phyloP scores from a whole-genome alignment of 2,797 vertebrate genomes.

The Oryzias dopingdopingensis region DNA sequence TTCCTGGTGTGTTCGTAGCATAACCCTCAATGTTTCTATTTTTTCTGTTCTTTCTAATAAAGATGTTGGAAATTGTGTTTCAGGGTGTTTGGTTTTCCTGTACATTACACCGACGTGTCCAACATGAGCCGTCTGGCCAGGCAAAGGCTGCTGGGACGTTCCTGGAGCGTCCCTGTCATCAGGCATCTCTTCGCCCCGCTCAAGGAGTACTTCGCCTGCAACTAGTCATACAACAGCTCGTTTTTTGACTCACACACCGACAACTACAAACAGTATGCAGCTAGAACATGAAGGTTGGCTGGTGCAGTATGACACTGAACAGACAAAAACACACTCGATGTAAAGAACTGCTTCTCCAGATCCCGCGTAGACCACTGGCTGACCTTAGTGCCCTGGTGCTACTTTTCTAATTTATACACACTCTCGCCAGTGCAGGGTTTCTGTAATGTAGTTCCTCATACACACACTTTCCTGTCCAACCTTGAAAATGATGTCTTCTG shows the following conservation, averaged over 20 bases:
- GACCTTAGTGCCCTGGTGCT: slow-evolving; percentile 68
- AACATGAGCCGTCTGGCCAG: slow-evolving; percentile 87
- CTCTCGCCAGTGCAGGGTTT: slow-evolving; percentile 36
- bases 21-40: no score
- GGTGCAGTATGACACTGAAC: slow-evolving; percentile 40
- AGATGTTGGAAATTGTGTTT: neutral
- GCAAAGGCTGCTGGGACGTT: slow-evolving; percentile 90
- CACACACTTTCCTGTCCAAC: slow-evolving; percentile 51
- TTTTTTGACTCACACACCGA: slow-evolving; percentile 33
- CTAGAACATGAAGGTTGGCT: slow-evolving; percentile 67
- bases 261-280: slow-evolving; percentile 41
- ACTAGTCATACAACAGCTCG: slow-evolving; percentile 76
- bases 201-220: slow-evolving; percentile 98
- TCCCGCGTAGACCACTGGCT: slow-evolving; percentile 58
- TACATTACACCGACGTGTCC: slow-evolving; percentile 93
- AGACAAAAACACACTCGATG: slow-evolving; percentile 29
- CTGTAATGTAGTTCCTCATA: slow-evolving; percentile 49
- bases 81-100: slow-evolving; percentile 96
- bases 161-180: slow-evolving; percentile 96
- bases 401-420: slow-evolving; percentile 50
- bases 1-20: no score
- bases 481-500: slow-evolving; percentile 69
- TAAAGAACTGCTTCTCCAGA: slow-evolving; percentile 64
- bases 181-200: slow-evolving; percentile 94
- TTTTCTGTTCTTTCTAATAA: no score